Conservation (phyloP, 2,888 invertebrate species). For the Aplocera efformata region DNA sequence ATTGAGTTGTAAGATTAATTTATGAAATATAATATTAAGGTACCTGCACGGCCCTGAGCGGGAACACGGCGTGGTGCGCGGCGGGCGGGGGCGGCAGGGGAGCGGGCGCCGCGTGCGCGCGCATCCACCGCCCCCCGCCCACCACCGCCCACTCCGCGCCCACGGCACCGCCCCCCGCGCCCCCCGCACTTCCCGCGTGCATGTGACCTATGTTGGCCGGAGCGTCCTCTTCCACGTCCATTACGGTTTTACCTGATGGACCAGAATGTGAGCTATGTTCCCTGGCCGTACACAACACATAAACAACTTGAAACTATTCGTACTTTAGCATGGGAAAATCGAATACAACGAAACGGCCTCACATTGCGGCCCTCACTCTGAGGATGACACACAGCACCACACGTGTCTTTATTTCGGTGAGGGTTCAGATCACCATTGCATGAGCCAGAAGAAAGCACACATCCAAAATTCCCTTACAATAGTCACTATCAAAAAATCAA, state of each 20-base stretch:
- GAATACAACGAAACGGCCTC: no score
- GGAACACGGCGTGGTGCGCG: conserved; percentile 76
- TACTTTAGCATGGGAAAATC: no score
- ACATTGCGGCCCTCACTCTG: no score
- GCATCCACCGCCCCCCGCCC: conserved; percentile 76
- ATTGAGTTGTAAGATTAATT: no score
- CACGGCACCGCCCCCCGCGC: conserved; percentile 31
- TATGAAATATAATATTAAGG: no score
- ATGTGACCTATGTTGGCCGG: conserved; percentile 68
- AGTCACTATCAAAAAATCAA: no score
- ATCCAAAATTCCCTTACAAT: no score
- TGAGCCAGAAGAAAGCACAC: no score
- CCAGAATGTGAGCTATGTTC: neutral
- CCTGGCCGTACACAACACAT: neutral
- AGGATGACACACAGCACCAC: no score
- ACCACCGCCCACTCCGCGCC: conserved; percentile 60
- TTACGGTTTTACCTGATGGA: conserved; percentile 37
- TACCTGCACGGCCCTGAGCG: conserved; percentile 58
- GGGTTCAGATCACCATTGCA: no score
- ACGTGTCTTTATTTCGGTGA: no score
- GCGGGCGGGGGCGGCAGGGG: conserved; percentile 31
- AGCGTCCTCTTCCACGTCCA: conserved; percentile 36
- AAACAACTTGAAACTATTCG: no score
- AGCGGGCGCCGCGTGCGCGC: conserved; percentile 73
- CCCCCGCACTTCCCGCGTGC: conserved; percentile 34